Base-by-base conservation (phyloP, 2,888 invertebrate genomes). In the Calliphora vomitoria region DNA sequence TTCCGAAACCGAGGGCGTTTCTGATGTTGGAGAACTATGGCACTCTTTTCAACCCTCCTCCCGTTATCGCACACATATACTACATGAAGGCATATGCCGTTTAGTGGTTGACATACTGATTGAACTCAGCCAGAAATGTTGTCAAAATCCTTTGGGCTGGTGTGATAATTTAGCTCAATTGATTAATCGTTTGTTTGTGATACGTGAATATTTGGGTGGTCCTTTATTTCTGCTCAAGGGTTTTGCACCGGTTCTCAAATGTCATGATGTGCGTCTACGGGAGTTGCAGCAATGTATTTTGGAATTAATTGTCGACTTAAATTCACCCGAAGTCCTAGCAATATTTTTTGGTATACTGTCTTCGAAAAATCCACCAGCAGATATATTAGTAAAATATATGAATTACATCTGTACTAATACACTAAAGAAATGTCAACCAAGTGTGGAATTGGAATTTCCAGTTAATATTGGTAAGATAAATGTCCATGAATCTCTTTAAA, bases 261-360 rank as follows among this genome's bases (percentile, higher is more conserved):
- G 90, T 78, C 91, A 91, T 53, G 92, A 93, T 89, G 82, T 85
- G 3, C 91, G 91, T 18, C 81, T 94, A 55, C 90, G 90, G 88
- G 96, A 96, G 85, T 93, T 96, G 18, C 96, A 96, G 89, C 94
- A 95, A 89, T 95, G 96, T 69, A 94, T 96, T 75, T 92, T 96
- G 60, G 96, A 96, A 91, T 94, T 97, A 71, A 94, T 96, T 58
- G 94, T 94, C 18, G 92, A 94, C 69, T 86, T 94, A 2, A 93
- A 93, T 85, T 92, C 93, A 0, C 93, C 94, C 0, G 93, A 94
- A 72, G 90, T 92, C 1, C 93, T 96, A 85, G 94, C 95, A 8
- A 94, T 94, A 15, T 95, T 95, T 91, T 94, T 96, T 83, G 94
- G 94, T 35, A 94, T 96, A 89, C 95, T 96, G 90, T 95, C 95